Base-by-base conservation (phyloP, 2,888 invertebrate genomes). In the Lithosia quadra region DNA sequence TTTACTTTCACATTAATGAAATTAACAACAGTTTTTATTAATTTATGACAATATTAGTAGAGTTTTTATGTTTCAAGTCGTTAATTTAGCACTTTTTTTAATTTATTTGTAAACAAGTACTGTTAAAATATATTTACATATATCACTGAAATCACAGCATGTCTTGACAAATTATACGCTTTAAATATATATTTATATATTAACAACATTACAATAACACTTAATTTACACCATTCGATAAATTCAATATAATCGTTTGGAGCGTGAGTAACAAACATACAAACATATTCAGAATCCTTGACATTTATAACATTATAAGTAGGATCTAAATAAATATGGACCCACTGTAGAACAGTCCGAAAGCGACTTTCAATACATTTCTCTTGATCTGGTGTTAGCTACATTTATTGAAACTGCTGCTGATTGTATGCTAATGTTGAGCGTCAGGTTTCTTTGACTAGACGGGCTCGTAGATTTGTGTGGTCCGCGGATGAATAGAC, bases 291-390 rank as follows among this genome's bases (percentile, higher is more conserved):
- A 28, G n/a, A n/a, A n/a, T n/a, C 28, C 5, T 39, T 13, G 1
- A 5, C 13, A 13, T 15, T 39, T 43, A 55, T 21, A 10, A 1
- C 22, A 22, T 21, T 22, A n/a, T n/a, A n/a, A 36, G 13, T 18
- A 15, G 4, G 22, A 53, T 33, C 33, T n/a, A 39, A 60, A 49
- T 61, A 28, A 68, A 55, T 21, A 3, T 71, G 33, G 2, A 1
- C 0, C 57, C 77, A 81, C 57, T 80, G 70, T 81, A 67, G 77
- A 75, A 63, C 67, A 21, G 0, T 2, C 33, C 10, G 21, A 33
- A 15, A 56, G 58, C 67, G 65, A 73, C 76, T 74, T 81, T 81
- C 79, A 81, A 81, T 74, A 81, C 80, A 81, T 80, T 80, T 81
- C 81, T 69, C 80, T 76, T 63, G 60, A 68, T 53, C 63, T 65